A percentile compares a stretch with the other conserved stretches of the same genome.
Conservation (phyloP, 1,140 invertebrate species). For the Venustaconcha ellipsiformis region DNA sequence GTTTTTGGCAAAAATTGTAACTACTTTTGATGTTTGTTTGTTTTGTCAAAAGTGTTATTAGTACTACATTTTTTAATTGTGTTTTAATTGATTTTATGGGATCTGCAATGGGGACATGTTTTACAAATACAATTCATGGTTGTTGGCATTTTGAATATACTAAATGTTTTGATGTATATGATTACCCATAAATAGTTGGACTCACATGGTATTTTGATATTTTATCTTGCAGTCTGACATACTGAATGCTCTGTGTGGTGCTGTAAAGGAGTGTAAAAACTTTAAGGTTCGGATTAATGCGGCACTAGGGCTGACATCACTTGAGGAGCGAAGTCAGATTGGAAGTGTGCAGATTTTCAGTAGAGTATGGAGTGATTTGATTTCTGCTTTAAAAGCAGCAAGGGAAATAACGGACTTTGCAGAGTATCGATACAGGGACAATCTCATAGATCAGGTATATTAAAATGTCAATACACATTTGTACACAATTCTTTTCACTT, state of each 20-base stretch:
- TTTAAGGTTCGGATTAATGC: constrained; percentile 87
- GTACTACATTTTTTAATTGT: too few species aligned
- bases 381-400: constrained; percentile 80
- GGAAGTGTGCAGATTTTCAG: constrained; percentile 72
- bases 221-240: constrained; percentile 68
- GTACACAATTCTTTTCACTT: too few species aligned
- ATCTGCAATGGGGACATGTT: too few species aligned
- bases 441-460: constrained; percentile 76
- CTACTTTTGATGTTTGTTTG: too few species aligned
- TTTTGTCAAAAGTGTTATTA: too few species aligned
- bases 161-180: too few species aligned
- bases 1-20: too few species aligned
- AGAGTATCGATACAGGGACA: constrained; percentile 85
- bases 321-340: constrained; percentile 73
- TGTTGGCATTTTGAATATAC: too few species aligned
- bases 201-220: not conserved
- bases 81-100: too few species aligned
- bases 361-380: constrained; percentile 77
- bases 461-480: too few species aligned
- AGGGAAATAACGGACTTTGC: constrained; percentile 78
- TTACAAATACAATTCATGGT: too few species aligned
- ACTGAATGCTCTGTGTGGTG: constrained; percentile 70
- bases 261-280: constrained; percentile 74
- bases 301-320: constrained; percentile 78
- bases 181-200: too few species aligned